These are phyloP conservation scores for Drosophila bipectinata DNA, from an alignment of 1,140 invertebrate genomes.

Conservation along the genomic window DNA sequence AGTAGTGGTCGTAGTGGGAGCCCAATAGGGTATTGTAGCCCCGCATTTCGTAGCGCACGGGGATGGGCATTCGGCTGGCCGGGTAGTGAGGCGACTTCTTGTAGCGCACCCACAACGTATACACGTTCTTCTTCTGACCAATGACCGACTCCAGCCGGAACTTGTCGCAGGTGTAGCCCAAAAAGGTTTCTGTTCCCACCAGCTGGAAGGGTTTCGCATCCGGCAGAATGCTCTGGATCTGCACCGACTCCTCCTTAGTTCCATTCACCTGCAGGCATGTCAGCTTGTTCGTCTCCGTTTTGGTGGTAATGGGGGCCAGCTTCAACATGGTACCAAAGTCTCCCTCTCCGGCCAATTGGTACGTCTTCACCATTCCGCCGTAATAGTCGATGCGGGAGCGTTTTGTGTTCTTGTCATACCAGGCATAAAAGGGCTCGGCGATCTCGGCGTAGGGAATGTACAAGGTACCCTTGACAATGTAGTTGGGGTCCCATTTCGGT, in stretches of 20 bases:
- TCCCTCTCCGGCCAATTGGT: constrained; percentile 88
- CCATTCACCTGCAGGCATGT: constrained; percentile 95
- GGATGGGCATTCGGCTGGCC: constrained; percentile 85
- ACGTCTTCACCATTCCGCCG: constrained; percentile 95
- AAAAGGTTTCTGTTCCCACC: constrained; percentile 87
- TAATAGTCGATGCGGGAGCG: constrained; percentile 97
- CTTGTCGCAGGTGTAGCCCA: constrained; percentile 89
- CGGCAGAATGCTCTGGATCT: constrained; percentile 92
- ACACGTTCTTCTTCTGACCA: constrained; percentile 93
- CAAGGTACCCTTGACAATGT: constrained; percentile 90
- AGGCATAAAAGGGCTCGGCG: constrained; percentile 94
- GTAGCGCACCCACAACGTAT: constrained; percentile 92
- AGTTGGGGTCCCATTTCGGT: constrained; percentile 88
- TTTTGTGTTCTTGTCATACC: constrained; percentile 90
- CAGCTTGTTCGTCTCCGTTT: constrained; percentile 88
- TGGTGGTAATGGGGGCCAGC: constrained; percentile 94
- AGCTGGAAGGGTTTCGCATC: constrained; percentile 90
- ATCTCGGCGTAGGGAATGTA: constrained; percentile 97
- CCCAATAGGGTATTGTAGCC: constrained; percentile 96
- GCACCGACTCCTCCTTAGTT: constrained; percentile 86
- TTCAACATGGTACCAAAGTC: constrained; percentile 91
- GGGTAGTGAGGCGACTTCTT: constrained; percentile 85
- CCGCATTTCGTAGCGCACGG: constrained; percentile 94
- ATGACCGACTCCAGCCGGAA: constrained; percentile 89
- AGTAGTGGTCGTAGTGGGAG: constrained; percentile 98